phyloP scores from a whole-genome alignment of 2,797 vertebrate species.

The Epinephelus coioides region DNA sequence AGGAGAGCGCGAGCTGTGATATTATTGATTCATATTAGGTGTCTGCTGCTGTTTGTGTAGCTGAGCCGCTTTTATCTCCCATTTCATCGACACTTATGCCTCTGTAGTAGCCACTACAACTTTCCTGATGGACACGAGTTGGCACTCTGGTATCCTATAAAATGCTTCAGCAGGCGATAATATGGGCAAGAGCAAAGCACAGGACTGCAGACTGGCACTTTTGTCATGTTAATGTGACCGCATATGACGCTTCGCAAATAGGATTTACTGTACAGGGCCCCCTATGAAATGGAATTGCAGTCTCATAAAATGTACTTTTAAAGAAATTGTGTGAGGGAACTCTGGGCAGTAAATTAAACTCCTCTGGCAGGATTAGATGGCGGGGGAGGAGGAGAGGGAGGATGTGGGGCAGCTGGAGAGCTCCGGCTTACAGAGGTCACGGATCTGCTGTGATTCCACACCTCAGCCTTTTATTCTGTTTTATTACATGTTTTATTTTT shows the following conservation, averaged over 20 bases:
- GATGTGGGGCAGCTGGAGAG: constrained; percentile 60
- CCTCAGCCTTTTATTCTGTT: constrained; percentile 50
- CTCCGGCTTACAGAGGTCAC: constrained; percentile 65
- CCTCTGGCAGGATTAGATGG: constrained; percentile 84
- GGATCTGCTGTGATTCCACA: constrained; percentile 70
- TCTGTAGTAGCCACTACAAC: constrained; percentile 58
- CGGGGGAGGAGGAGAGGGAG: constrained; percentile 55
- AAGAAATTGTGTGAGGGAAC: constrained; percentile 86
- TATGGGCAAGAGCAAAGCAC: constrained; percentile 71
- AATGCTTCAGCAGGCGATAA: constrained; percentile 80
- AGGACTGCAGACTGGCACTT: constrained; percentile 81
- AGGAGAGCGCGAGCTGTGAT: constrained; percentile 30
- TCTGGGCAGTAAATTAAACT: constrained; percentile 87
- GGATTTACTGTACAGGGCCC: constrained; percentile 85
- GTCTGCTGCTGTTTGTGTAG: constrained; percentile 64
- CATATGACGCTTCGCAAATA: constrained; percentile 85
- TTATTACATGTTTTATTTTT: constrained; percentile 42
- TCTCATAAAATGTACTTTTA: constrained; percentile 89
- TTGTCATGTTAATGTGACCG: constrained; percentile 88
- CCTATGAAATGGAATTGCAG: constrained; percentile 87
- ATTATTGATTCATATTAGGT: constrained; percentile 70
- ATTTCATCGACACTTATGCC: constrained; percentile 56
- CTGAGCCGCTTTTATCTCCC: constrained; percentile 66
- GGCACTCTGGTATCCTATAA: constrained; percentile 73
- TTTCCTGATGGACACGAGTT: constrained; percentile 73